These are phyloP conservation scores for Crotalus helleri DNA, from an alignment of 2,113 vertebrate genomes.

Conservation along the genomic window DNA sequence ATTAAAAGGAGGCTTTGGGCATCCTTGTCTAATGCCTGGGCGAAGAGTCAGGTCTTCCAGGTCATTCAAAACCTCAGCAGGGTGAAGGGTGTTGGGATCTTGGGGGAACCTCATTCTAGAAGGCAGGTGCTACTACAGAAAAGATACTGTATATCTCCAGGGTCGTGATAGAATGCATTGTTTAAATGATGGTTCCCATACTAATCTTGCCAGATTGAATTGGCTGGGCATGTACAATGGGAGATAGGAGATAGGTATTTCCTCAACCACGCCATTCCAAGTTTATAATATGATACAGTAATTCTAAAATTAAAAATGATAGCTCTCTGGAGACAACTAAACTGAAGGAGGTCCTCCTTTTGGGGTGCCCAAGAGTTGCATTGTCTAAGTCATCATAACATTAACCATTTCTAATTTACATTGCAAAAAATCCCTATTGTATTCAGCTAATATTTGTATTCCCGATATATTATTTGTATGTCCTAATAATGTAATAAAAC, in stretches of 20 bases:
- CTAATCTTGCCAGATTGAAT: background rate
- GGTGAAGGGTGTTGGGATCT: background rate
- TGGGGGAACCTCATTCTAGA: background rate
- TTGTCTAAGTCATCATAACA: background rate
- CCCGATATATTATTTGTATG: background rate
- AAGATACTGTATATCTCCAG: background rate
- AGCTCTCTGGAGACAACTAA: background rate
- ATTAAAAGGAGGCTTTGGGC: background rate
- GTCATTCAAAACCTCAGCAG: background rate
- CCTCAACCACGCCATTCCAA: background rate
- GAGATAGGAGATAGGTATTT: background rate
- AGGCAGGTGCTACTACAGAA: background rate
- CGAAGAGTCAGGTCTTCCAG: background rate
- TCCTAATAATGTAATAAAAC: background rate
- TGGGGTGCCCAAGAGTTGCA: background rate
- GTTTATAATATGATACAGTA: background rate
- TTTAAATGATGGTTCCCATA: background rate
- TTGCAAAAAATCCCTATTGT: background rate
- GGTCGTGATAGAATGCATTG: background rate
- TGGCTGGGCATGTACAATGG: background rate
- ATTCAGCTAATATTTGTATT: background rate
- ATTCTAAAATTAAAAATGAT: background rate
- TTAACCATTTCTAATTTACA: background rate
- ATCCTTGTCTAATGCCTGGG: background rate
- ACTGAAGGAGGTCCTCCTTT: background rate